Conservation (phyloP, 1,140 invertebrate species). For the Drosophila sechellia region DNA sequence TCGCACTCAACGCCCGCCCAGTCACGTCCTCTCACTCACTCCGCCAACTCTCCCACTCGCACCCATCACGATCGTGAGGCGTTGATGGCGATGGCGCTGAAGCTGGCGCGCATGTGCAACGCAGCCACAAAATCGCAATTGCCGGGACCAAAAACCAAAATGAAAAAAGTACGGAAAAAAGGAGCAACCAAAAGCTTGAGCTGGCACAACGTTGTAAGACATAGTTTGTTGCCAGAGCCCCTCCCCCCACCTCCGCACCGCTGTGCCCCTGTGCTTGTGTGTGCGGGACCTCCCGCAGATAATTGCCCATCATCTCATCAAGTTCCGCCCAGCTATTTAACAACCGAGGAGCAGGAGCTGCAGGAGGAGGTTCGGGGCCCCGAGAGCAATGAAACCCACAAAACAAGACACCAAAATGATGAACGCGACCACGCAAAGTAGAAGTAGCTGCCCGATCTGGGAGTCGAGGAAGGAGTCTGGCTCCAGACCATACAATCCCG, state of each 20-base stretch:
- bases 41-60: neutral
- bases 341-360: constrained; percentile 20
- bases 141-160: constrained; percentile 22
- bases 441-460: constrained; percentile 64
- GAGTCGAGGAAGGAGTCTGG: constrained; percentile 23
- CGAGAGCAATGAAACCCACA: constrained; percentile 75
- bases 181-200: constrained; percentile 10
- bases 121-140: constrained; percentile 71
- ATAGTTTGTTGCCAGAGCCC: constrained; percentile 58
- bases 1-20: neutral
- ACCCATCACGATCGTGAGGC: constrained; percentile 74
- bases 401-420: constrained; percentile 83
- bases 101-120: constrained; percentile 84
- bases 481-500: constrained; percentile 10
- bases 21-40: neutral
- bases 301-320: constrained; percentile 84
- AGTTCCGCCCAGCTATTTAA: constrained; percentile 83
- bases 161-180: neutral
- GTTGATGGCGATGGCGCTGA: constrained; percentile 85
- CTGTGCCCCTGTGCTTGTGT: constrained; percentile 40
- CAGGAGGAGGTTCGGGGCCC: neutral
- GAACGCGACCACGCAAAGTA: constrained; percentile 80
- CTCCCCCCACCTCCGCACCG: neutral
- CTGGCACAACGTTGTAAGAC: constrained; percentile 69
- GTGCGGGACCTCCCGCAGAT: constrained; percentile 80